Base-by-base conservation (phyloP, 64 coral and sea anemone genomes). In the Astreopora myriophthalma region DNA sequence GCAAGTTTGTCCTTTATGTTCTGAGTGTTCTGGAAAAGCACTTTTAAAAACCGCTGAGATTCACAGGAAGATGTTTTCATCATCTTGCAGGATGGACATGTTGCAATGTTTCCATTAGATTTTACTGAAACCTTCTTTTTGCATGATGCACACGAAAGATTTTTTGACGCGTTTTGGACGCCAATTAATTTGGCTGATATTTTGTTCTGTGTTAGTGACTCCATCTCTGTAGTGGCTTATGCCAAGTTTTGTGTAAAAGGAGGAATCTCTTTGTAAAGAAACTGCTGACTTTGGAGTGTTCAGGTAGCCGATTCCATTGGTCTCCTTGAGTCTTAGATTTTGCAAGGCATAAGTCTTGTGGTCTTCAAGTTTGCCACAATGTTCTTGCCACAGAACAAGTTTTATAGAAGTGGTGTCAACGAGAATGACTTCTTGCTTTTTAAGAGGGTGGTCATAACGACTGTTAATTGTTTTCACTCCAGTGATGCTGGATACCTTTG, bases 271-370 rank as follows among this genome's bases (percentile, higher is more conserved):
- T 79, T 22, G 29, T 68, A 79, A 46, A 46, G 52, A 89, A 67
- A 89, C 52, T 79, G 52, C 60, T 69, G 87, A 79, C 42, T 89
- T 89, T 17, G 60, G 73, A 19, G 87, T 69, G 87, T 89, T 89
- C 6, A 79, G 61, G 16, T 89, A 89, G 10, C 87, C 20, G 20
- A 37, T 69, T 24, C 51, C 63, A 74, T 89, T 78, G 31, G 87
- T 68, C 36, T 89, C 74, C 46, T 89, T 89, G 48, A 52, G 48
- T 52, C 42, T 46, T 46, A 46, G 42, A 46, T 46, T 46, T 11
- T 46, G 42, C 42, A 9, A 89, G 71, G 29, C 51, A 60, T 89
- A 46, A 16, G 73, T 78, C 68, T 88, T 75, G 4, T 60, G 35
- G 14, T 74, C 39, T n/a, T 72, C 44, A 51, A 60, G 66, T 73